A percentile compares a stretch with the other conserved stretches of the same genome.
Conservation (phyloP, 1,140 invertebrate genomes). For the Drosophila lini region DNA sequence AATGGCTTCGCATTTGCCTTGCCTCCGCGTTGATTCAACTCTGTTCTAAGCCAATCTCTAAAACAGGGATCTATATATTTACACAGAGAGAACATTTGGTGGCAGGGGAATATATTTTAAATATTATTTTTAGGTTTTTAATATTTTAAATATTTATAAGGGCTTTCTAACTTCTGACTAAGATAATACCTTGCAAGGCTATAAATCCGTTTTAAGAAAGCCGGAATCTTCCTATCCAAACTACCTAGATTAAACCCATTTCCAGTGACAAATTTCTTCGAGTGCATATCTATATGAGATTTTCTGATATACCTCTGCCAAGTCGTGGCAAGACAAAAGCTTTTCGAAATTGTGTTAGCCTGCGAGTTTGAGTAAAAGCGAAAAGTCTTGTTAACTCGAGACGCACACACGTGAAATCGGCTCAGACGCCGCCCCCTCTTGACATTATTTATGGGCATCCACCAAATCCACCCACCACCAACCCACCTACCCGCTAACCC, state of each 20-base stretch:
- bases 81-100: not conserved
- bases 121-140: not conserved
- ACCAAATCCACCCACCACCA: not conserved
- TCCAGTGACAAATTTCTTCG: not conserved
- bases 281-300: conserved; percentile 29
- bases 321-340: conserved; percentile 52
- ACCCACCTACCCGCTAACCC: not conserved
- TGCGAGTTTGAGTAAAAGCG: conserved; percentile 65
- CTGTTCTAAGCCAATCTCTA: conserved; percentile 43
- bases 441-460: conserved; percentile 59
- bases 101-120: too few relatives aligned
- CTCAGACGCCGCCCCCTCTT: conserved; percentile 4
- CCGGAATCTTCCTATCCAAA: not conserved
- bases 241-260: not conserved
- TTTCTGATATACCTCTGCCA: conserved; percentile 10
- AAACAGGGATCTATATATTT: conserved; percentile 30
- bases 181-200: too few relatives aligned
- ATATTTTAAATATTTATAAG: not conserved
- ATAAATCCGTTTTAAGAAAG: too few relatives aligned
- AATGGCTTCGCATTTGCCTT: conserved; percentile 45
- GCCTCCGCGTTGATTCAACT: conserved; percentile 26
- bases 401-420: conserved; percentile 27
- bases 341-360: conserved; percentile 61
- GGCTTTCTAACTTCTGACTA: too few relatives aligned
- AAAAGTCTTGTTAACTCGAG: conserved; percentile 75